phyloP scores from a whole-genome alignment of 1,140 invertebrate genomes.

The Dendrolimus punctatus region DNA sequence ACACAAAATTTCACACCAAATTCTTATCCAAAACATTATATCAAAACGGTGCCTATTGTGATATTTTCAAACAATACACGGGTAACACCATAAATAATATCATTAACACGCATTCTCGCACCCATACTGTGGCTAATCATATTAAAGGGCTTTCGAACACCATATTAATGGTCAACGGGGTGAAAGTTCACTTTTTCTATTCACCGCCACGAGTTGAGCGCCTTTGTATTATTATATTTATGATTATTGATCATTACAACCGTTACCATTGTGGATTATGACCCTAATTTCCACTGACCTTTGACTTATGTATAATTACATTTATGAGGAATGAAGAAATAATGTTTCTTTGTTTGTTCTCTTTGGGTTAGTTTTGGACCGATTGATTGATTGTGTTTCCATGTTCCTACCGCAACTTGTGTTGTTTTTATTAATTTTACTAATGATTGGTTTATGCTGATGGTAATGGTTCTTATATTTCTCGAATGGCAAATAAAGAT shows the following conservation, averaged over 20 bases:
- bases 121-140: conserved; percentile 1
- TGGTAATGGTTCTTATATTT: no score
- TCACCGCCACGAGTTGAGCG: background rate
- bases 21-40: no score
- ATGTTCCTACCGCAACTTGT: no score
- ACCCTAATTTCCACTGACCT: conserved; percentile 20
- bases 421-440: no score
- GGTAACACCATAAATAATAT: conserved; percentile 1
- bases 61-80: background rate
- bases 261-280: conserved; percentile 18
- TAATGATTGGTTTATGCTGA: no score
- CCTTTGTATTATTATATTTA: conserved; percentile 11
- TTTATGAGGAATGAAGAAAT: conserved; percentile 3
- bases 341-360: background rate
- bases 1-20: no score
- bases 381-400: background rate
- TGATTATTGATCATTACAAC: conserved; percentile 11
- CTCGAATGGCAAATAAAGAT: no score
- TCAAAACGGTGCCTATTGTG: no score
- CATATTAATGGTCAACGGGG: conserved; percentile 3
- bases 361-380: conserved; percentile 1
- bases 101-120: background rate
- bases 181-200: conserved; percentile 9
- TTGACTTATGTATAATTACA: conserved; percentile 14
- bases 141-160: conserved; percentile 1